These are phyloP conservation scores for Himalopsyche kuldschensis DNA, from an alignment of 2,888 invertebrate species.

Conservation along the genomic window DNA sequence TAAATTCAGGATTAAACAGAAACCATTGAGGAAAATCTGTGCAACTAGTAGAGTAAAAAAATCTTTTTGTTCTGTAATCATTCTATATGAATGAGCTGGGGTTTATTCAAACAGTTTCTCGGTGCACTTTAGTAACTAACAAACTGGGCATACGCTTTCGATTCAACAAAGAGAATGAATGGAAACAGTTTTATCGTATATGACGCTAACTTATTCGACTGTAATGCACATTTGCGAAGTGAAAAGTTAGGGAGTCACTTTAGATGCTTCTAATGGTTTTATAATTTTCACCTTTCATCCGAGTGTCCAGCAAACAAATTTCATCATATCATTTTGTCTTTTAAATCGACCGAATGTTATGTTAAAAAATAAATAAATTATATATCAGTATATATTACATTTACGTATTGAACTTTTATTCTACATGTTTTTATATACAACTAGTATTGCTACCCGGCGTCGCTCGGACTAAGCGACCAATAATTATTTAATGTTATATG, in stretches of 20 bases:
- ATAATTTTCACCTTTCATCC: too few species aligned
- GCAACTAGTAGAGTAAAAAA: neutral
- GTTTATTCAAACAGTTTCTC: neutral
- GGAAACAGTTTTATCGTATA: neutral
- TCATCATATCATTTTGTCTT: too few species aligned
- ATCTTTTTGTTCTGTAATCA: neutral
- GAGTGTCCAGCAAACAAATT: too few species aligned
- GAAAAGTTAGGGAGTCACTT: neutral
- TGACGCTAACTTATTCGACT: neutral
- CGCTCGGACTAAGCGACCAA: too few species aligned
- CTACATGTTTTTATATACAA: too few species aligned
- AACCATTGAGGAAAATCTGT: neutral
- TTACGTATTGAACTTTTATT: too few species aligned
- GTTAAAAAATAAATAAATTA: too few species aligned
- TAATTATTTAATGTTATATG: too few species aligned
- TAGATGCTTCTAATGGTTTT: neutral
- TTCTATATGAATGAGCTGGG: neutral
- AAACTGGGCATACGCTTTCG: conserved; percentile 1
- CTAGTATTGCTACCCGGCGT: too few species aligned
- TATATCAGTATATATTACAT: too few species aligned
- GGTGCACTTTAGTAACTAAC: neutral
- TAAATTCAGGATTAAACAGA: too few species aligned
- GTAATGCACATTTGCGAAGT: neutral
- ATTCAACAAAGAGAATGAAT: neutral
- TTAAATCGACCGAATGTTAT: too few species aligned